Percentiles rank a stretch among this genome's conserved stretches.
phyloP scores from a whole-genome alignment of 1,140 invertebrate genomes.

The Fopius arisanus region DNA sequence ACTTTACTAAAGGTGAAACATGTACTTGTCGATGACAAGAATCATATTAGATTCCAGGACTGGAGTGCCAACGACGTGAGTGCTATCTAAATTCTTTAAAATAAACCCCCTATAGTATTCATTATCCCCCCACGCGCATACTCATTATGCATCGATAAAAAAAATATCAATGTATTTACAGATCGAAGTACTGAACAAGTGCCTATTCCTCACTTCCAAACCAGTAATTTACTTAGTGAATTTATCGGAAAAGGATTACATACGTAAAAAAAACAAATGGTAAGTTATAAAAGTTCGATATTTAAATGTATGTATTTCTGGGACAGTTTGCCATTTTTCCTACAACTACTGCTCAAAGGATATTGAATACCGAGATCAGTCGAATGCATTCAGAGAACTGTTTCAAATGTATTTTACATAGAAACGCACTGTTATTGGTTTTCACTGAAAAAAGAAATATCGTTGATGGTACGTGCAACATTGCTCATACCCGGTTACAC shows the following conservation, averaged over 20 bases:
- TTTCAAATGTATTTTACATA: slow-evolving; percentile 32
- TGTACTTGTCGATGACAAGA: slow-evolving; percentile 87
- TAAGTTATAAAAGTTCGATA: slow-evolving; percentile 53
- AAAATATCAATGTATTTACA: slow-evolving; percentile 63
- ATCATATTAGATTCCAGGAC: slow-evolving; percentile 89
- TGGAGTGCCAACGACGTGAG: slow-evolving; percentile 94
- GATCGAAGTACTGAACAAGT: slow-evolving; percentile 97
- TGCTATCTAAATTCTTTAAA: slow-evolving; percentile 10
- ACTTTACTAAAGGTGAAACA: slow-evolving; percentile 86
- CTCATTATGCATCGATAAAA: slow-evolving; percentile 23
- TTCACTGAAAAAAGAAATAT: slow-evolving; percentile 31
- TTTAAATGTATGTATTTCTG: slow-evolving; percentile 8
- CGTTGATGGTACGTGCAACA: slow-evolving; percentile 8
- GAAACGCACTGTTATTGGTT: slow-evolving; percentile 32
- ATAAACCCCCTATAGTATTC: not conserved
- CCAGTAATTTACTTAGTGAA: slow-evolving; percentile 98
- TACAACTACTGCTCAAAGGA: not conserved
- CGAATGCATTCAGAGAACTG: slow-evolving; percentile 26
- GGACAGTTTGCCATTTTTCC: slow-evolving; percentile 10
- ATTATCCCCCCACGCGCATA: not conserved
- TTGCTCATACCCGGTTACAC: not conserved
- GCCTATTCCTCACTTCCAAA: slow-evolving; percentile 97
- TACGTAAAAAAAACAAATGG: slow-evolving; percentile 99
- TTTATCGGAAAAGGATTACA: slow-evolving; percentile 97
- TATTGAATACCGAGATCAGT: slow-evolving; percentile 3